phyloP scores from a whole-genome alignment of 2,113 vertebrate genomes.

The Onychostoma macrolepis region DNA sequence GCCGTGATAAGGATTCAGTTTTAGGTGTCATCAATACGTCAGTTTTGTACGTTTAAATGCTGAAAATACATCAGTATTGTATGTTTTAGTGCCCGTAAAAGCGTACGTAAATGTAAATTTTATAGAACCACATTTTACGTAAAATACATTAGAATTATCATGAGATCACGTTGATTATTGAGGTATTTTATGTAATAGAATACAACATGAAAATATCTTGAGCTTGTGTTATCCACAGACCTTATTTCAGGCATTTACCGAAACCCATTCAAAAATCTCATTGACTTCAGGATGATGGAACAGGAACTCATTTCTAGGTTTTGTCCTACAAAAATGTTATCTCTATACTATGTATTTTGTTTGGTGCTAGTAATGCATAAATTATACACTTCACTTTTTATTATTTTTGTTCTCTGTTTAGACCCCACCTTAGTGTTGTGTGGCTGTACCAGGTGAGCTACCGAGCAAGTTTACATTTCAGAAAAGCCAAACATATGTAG shows the following conservation, averaged over 20 bases:
- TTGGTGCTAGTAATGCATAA: not conserved
- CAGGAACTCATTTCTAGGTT: not conserved
- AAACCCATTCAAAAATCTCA: not conserved
- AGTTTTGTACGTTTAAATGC: no score
- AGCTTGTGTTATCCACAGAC: not conserved
- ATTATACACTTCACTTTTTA: not conserved
- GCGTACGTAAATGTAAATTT: no score
- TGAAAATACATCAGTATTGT: no score
- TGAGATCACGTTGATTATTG: no score
- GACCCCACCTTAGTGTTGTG: not conserved
- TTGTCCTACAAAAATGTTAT: not conserved
- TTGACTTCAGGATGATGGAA: not conserved
- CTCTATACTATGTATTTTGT: not conserved
- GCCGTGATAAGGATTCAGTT: no score
- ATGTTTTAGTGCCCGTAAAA: no score
- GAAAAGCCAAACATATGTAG: not conserved
- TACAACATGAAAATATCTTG: not conserved
- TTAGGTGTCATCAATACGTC: no score
- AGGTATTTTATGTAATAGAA: not conserved
- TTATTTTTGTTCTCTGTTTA: not conserved
- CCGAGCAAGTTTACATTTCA: not conserved
- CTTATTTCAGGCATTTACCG: not conserved
- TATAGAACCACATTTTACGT: no score
- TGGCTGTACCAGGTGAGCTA: not conserved
- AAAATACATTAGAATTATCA: no score